phyloP scores from a whole-genome alignment of 2,113 vertebrate species.

The Falco punctatus region DNA sequence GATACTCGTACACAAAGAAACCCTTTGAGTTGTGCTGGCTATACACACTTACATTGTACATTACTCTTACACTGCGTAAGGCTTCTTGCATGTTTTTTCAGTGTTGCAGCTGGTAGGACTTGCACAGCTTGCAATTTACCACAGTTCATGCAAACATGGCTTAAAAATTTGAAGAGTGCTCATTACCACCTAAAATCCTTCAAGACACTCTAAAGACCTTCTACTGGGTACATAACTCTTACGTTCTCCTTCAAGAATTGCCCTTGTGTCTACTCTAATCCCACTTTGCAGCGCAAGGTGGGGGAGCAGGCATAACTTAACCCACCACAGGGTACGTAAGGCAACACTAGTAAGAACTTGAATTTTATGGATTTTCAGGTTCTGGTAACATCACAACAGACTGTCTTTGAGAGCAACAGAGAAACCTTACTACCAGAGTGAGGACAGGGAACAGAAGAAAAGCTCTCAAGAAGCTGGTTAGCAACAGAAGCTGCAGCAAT shows the following conservation, averaged over 20 bases:
- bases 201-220: background rate
- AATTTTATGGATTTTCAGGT: background rate
- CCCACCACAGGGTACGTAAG: background rate
- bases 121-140: background rate
- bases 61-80: background rate
- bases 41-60: accelerated
- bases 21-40: background rate
- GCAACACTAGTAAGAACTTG: background rate
- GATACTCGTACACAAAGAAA: background rate
- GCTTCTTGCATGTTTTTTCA: background rate
- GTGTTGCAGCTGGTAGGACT: background rate
- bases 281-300: background rate
- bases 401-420: background rate
- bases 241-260: background rate
- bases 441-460: background rate
- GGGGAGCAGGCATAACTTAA: background rate
- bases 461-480: background rate
- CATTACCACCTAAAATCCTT: background rate
- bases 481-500: background rate
- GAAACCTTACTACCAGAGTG: background rate
- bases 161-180: background rate
- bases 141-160: background rate
- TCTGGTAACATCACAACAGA: background rate
- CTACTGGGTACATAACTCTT: background rate
- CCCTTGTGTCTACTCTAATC: background rate